Conservation (phyloP, 2,888 invertebrate genomes). For the Marasmarcha lunaedactyla region DNA sequence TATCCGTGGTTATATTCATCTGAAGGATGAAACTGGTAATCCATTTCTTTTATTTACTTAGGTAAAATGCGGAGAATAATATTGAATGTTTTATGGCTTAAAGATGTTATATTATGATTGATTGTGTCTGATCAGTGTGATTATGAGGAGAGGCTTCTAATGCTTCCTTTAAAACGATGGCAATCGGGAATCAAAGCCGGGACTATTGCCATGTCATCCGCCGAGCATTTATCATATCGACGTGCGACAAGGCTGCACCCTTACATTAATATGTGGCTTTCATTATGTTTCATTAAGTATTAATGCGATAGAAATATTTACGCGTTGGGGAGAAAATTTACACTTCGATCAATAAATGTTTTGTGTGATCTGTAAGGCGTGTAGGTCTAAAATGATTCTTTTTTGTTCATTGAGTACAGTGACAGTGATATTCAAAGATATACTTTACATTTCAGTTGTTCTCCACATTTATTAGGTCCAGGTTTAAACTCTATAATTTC, state of each 20-base stretch:
- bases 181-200: slow-evolving; percentile 45
- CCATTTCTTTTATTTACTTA: too few species aligned
- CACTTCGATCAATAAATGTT: too few species aligned
- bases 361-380: too few species aligned
- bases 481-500: too few species aligned
- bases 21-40: too few species aligned
- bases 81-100: not conserved
- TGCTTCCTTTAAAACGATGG: slow-evolving; percentile 34
- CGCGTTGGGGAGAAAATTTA: not conserved
- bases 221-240: slow-evolving; percentile 56
- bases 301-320: not conserved
- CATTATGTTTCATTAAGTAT: slow-evolving; percentile 66
- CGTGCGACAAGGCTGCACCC: slow-evolving; percentile 52
- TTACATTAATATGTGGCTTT: slow-evolving; percentile 50
- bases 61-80: not conserved
- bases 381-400: too few species aligned
- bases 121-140: slow-evolving; percentile 22
- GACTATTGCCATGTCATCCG: slow-evolving; percentile 50
- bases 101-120: slow-evolving; percentile 19
- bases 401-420: too few species aligned
- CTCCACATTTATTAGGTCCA: too few species aligned
- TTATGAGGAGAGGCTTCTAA: slow-evolving; percentile 12
- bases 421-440: too few species aligned
- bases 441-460: too few species aligned
- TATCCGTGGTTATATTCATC: too few species aligned